Base-by-base conservation (phyloP, 2,888 invertebrate species). In the Parascotia fuliginaria region DNA sequence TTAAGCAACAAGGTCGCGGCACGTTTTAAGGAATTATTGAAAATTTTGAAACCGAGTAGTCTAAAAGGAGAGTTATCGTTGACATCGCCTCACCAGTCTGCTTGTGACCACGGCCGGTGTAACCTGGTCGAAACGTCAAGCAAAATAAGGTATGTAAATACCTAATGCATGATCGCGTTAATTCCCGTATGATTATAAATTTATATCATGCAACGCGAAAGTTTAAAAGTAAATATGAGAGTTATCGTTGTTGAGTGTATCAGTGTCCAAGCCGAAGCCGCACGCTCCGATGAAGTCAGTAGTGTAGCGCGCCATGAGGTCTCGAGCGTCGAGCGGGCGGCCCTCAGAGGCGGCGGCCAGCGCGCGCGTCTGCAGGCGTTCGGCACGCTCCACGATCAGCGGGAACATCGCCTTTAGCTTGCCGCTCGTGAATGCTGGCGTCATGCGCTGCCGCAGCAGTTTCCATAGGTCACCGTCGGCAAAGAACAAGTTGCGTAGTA, bases 231-330 rank as follows among this genome's bases (percentile, higher is more conserved):
- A n/a, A n/a, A n/a, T n/a, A n/a, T n/a, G 66, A 0, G 84, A 85
- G 32, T 79, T 50, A 0, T 87, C 85, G 1, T 81, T 76, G 28
- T 75, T 70, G 4, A 85, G 75, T 0, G 83, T 77, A 54, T 85
- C 81, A 0, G 80, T 65, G 36, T 85, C 81, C 31, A 87, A 75
- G 0, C 87, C 87, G 22, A 87, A 85, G 12, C 81, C 86, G 41
- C 81, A 82, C 14, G 85, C 84, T 5, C 87, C 85, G 38, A 87
- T 85, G 57, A 86, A 83, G 57, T 86, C 87, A 9, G 81, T 86
- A 16, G 85, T 86, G 63, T 81, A 85, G 5, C 85, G 77, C n/a
- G 79, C 83, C 86, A 86, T 84, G 15, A 85, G 75, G 44, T 87
- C 86, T 0, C 85, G 73, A 3, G 79, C 83, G 59, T 85, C 85